Conservation (phyloP, 2,113 vertebrate genomes). For the Syngnathus typhle region DNA sequence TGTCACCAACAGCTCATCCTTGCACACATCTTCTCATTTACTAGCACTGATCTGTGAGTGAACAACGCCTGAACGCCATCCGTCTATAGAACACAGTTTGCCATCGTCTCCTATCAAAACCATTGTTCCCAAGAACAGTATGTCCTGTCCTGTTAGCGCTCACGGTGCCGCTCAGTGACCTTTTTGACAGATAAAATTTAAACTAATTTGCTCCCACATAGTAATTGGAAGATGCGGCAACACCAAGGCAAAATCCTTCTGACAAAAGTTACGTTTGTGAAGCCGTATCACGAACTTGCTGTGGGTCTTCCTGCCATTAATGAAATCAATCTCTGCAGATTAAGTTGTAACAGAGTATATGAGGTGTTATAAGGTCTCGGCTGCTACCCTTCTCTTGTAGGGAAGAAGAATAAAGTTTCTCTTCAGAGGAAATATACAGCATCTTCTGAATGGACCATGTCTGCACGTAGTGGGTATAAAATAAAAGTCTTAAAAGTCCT, state of each 20-base stretch:
- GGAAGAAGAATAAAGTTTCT: background rate
- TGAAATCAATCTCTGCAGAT: background rate
- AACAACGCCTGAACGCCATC: slow-evolving; percentile 16
- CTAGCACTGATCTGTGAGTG: slow-evolving; percentile 11
- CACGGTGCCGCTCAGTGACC: slow-evolving; percentile 14
- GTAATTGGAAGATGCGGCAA: slow-evolving; percentile 26
- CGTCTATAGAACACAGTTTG: background rate
- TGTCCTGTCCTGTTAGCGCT: slow-evolving; percentile 2
- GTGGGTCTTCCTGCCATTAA: slow-evolving; percentile 8
- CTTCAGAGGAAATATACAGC: background rate
- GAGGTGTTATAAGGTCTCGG: background rate
- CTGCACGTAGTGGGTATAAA: background rate
- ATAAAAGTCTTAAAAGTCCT: background rate
- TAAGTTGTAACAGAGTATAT: background rate
- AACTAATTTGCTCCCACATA: slow-evolving; percentile 25
- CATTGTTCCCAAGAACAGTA: slow-evolving; percentile 17
- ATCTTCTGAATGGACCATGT: background rate
- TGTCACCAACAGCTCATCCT: no score
- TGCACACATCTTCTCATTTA: slow-evolving; percentile 13
- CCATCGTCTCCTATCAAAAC: slow-evolving; percentile 5
- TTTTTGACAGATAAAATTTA: slow-evolving; percentile 14
- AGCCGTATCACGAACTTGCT: slow-evolving; percentile 24
- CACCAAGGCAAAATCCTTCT: slow-evolving; percentile 27
- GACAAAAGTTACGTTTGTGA: slow-evolving; percentile 35
- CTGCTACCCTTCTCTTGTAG: background rate